Percentiles rank a stretch among this genome's conserved stretches.
Conservation (phyloP, 2,113 vertebrate genomes). For the Poicephalus meyeri region DNA sequence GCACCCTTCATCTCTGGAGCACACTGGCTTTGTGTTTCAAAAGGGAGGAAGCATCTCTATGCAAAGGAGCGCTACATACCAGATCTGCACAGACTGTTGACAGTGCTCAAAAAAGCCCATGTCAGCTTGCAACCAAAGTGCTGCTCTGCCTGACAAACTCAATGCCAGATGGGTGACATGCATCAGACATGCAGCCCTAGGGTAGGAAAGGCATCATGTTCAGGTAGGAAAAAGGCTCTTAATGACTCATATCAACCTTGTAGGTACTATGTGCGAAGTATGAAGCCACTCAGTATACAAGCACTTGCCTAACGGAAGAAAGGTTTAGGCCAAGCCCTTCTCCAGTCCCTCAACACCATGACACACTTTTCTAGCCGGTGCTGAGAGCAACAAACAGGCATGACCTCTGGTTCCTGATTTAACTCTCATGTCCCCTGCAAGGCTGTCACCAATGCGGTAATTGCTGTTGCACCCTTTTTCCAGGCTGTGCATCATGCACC, state of each 20-base stretch:
- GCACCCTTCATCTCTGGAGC: not conserved
- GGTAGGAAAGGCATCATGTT: accelerated
- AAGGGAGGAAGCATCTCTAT: not conserved
- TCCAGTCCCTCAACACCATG: not conserved
- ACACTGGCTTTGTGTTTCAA: not conserved
- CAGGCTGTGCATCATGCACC: not conserved
- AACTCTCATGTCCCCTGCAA: not conserved
- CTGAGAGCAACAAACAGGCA: not conserved
- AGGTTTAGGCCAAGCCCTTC: not conserved
- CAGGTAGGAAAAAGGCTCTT: not conserved
- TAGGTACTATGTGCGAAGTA: not conserved
- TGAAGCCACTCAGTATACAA: accelerated
- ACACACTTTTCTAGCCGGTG: not conserved
- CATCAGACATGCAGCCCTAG: too few relatives aligned
- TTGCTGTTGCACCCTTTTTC: not conserved
- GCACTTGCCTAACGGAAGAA: not conserved
- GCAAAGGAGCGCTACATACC: not conserved
- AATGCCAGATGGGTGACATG: not conserved
- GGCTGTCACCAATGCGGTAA: not conserved
- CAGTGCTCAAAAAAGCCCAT: not conserved
- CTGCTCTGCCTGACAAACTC: not conserved
- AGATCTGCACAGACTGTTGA: not conserved
- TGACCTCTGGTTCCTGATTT: accelerated
- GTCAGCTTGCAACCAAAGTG: not conserved
- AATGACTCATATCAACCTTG: not conserved